Evolutionary conservation across 2,113 vertebrate species (phyloP), one percentile per base, ranked within the genome.

Genomic region (Trematocara macrostoma): DNA sequence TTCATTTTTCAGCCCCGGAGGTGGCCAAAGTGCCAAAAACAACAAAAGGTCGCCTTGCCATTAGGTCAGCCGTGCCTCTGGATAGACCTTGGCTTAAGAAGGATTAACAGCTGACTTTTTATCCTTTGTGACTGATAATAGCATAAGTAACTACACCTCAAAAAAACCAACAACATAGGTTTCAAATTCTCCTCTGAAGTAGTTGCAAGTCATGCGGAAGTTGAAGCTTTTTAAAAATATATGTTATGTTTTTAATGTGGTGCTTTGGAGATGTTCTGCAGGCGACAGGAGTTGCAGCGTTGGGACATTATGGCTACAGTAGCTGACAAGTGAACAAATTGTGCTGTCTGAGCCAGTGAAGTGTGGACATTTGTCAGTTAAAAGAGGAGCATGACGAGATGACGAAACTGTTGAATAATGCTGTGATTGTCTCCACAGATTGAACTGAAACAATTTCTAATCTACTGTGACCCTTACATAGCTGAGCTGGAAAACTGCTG

Each of bases 401-500:
- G 52, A 71, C 79, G 52, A 53, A 79, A n/a, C 34, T 38, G 15
- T 56, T 78, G 6, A 15, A 14, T 14, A 55, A 74, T 55, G 12
- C 26, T 47, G 23, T 76, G 69, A 49, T 49, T 76, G 42, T 76
- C 69, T 71, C 57, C 81, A 64, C 94, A 99, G 98, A 97, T 99
- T 94, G 99, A 99, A 96, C 95, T 99, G 93, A 97, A 96, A 47
- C 97, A 93, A 61, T 85, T 99, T 91, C 91, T 96, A 76, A 89
- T 99, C 93, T 98, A 98, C 95, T 99, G 98, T 93, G 96, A 97
- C 93, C 96, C 97, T 61, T 96, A 97, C 74, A 74, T 97, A 93
- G 95, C 95, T 52, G 90, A 95, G 85, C 95, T 97, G 94, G 97
- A 98, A 93, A 96, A 92, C 0, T 99, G 98, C 93, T 99, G 98